Conservation (phyloP, 2,113 vertebrate species). For the Verasper variegatus region DNA sequence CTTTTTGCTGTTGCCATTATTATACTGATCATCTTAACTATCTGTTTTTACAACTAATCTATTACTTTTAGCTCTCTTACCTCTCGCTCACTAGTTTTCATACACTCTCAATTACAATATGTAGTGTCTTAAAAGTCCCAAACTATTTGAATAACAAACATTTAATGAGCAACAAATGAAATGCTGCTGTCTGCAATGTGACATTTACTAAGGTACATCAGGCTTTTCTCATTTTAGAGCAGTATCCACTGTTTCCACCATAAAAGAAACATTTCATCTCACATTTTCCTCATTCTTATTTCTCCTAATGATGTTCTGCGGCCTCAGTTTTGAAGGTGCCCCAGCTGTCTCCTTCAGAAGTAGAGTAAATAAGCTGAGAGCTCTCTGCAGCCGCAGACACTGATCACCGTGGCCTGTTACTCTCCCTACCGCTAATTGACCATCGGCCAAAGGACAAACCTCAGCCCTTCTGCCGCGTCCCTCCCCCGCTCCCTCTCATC, state of each 20-base stretch:
- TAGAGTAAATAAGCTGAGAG: constrained; percentile 66
- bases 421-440: constrained; percentile 68
- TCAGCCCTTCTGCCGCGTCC: constrained; percentile 35
- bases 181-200: neutral
- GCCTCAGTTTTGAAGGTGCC: constrained; percentile 48
- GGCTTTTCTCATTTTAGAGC: neutral
- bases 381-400: constrained; percentile 50
- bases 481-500: constrained; percentile 43
- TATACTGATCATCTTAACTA: too few species aligned
- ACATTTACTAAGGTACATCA: neutral
- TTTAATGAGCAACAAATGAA: neutral
- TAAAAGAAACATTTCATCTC: constrained; percentile 22
- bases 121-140: too few species aligned
- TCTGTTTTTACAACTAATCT: too few species aligned
- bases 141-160: neutral
- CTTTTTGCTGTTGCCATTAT: too few species aligned
- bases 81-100: neutral
- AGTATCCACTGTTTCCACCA: constrained; percentile 11
- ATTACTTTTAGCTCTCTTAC: neutral
- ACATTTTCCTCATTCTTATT: constrained; percentile 44
- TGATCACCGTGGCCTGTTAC: constrained; percentile 52
- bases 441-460: constrained; percentile 69
- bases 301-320: constrained; percentile 42
- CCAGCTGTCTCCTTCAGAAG: constrained; percentile 69
- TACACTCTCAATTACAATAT: neutral